Percentiles rank a stretch among this genome's conserved stretches.
Evolutionary conservation across 1,140 invertebrate genomes (phyloP).

Genomic region (Zaprionus davidi): DNA sequence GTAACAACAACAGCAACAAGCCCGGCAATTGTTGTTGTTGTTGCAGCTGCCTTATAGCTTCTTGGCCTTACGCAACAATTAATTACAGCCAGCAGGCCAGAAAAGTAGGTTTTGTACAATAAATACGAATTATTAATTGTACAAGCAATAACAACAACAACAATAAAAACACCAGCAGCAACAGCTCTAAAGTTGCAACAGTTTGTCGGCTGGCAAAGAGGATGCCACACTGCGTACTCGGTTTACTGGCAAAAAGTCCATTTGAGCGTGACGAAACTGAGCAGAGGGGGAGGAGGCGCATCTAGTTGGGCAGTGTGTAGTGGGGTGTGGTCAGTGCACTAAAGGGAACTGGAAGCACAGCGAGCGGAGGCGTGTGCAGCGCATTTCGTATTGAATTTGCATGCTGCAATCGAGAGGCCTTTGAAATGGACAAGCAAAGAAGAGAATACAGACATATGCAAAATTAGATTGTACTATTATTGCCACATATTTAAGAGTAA

Average conservation of each 20-base stretch:
- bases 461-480: conserved; percentile 3
- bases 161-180: neutral
- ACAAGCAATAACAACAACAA: conserved; percentile 34
- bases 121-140: conserved; percentile 72
- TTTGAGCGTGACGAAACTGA: conserved; percentile 63
- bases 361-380: neutral
- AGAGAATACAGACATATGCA: neutral
- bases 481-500: neutral
- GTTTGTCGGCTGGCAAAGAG: conserved; percentile 31
- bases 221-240: conserved; percentile 37
- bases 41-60: conserved; percentile 58
- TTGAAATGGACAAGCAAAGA: neutral
- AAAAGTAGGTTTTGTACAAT: conserved; percentile 76
- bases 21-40: conserved; percentile 16
- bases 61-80: conserved; percentile 78
- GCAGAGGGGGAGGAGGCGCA: neutral
- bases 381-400: conserved; percentile 22
- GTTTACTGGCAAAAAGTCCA: conserved; percentile 52
- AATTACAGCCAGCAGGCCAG: conserved; percentile 72
- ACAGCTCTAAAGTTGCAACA: conserved; percentile 62
- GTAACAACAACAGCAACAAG: conserved; percentile 36
- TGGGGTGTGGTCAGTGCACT: neutral
- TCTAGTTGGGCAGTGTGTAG: too few species aligned
- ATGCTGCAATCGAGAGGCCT: conserved; percentile 17
- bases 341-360: neutral